Evolutionary conservation across 2,113 vertebrate genomes (phyloP), one percentile per base, ranked within the genome.

Genomic region (Mugil cephalus): DNA sequence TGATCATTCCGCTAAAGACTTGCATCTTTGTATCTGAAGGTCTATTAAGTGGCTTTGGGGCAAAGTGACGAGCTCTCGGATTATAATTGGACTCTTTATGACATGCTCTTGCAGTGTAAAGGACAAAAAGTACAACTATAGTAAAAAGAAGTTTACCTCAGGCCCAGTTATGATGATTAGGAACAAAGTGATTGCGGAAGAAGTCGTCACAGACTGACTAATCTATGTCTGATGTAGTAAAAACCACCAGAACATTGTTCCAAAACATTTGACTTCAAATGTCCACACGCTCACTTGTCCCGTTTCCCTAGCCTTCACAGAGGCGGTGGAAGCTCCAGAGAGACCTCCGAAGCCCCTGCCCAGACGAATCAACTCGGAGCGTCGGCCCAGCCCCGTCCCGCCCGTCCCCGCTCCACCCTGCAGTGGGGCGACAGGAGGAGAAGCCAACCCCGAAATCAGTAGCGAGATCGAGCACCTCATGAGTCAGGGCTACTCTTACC

Each of bases 401-500:
- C 90, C 89, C 0, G 77, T 84, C 60, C 85, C 79, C 0, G 46
- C 17, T 42, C 51, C 78, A 0, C 70, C 79, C 9, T n/a, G 56
- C 1, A 61, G 79, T 1, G 86, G 69, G 2, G 85, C 74, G 8
- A 17, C 61, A 10, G 88, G 80, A 15, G 92, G 89, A 42, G 82
- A 90, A 30, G 55, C 90, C 79, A 92, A 94, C 4, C 91, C 92
- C 2, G 95, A 95, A n/a, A 96, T 99, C 82, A 97, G 95, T 90
- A 95, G 95, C 0, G 98, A 99, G 93, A 98, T 99, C 0, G 96
- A 99, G 90, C 95, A 89, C 61, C 96, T 99, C 61, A 89, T 98
- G 95, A 99, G 95, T 92, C 97, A 98, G 93, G 98, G 98, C 45
- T 99, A 99, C 92, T 97, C 98, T 59, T 95, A 96, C 90, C 97